A percentile compares a stretch with the other conserved stretches of the same genome.
Conservation (phyloP, 2,888 invertebrate genomes). For the Lasioglossum pauxillum region DNA sequence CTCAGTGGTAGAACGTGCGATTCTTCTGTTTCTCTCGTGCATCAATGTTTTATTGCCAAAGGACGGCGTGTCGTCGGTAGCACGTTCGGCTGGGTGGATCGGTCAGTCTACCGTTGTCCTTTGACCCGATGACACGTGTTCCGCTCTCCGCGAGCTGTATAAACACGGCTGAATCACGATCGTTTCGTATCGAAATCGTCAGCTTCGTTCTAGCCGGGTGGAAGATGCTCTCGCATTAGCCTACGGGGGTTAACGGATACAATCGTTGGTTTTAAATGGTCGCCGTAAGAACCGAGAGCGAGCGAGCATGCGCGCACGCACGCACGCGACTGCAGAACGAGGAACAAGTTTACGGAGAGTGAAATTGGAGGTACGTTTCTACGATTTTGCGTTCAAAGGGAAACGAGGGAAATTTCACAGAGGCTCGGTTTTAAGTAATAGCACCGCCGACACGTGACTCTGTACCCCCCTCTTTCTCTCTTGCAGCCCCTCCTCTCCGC, state of each 20-base stretch:
- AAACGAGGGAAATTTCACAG: slow-evolving; percentile 56
- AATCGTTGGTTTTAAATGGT: not conserved
- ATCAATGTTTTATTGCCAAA: slow-evolving; percentile 69
- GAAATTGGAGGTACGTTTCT: slow-evolving; percentile 56
- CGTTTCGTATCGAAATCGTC: not conserved
- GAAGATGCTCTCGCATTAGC: no score
- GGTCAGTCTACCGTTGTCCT: slow-evolving; percentile 76
- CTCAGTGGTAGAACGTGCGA: slow-evolving; percentile 30
- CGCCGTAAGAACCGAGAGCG: not conserved
- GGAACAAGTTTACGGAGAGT: not conserved
- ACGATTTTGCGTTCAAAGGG: slow-evolving; percentile 51
- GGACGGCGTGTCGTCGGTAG: slow-evolving; percentile 48
- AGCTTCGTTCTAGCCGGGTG: not conserved
- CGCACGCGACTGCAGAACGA: slow-evolving; percentile 4
- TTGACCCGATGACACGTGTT: slow-evolving; percentile 65
- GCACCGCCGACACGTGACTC: slow-evolving; percentile 61
- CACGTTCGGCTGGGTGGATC: slow-evolving; percentile 48
- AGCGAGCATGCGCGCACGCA: not conserved
- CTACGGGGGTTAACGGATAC: not conserved
- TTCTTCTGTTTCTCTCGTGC: slow-evolving; percentile 69
- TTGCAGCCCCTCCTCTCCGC: not conserved
- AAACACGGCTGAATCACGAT: not conserved
- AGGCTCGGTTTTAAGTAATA: slow-evolving; percentile 49
- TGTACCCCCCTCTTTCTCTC: not conserved
- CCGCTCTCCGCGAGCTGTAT: not conserved